Percentiles rank a stretch among this genome's conserved stretches.
Conservation (phyloP, 1,140 invertebrate genomes). For the Paramacrobiotus metropolitanus region DNA sequence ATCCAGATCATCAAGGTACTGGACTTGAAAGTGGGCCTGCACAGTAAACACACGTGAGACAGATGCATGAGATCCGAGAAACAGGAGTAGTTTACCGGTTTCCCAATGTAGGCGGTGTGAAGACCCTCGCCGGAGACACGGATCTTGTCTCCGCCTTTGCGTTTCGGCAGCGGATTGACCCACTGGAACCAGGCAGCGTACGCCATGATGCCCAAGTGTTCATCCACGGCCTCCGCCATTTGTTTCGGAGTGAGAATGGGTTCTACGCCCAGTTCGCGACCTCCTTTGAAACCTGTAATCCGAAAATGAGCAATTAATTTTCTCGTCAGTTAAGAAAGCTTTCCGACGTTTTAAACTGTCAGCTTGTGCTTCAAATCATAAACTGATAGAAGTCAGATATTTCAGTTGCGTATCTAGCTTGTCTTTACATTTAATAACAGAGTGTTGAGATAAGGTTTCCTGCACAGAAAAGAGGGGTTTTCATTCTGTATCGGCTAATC, state of each 20-base stretch:
- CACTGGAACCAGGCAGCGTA: slow-evolving; percentile 71
- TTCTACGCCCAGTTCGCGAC: slow-evolving; percentile 46
- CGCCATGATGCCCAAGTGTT: slow-evolving; percentile 85
- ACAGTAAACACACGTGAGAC: slow-evolving; percentile 11
- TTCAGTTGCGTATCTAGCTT: no score
- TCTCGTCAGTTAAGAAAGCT: no score
- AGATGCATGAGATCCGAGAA: no score
- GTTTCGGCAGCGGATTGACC: slow-evolving; percentile 35
- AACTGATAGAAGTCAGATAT: no score
- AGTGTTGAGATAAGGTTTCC: no score
- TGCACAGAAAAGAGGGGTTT: no score
- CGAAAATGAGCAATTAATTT: background rate
- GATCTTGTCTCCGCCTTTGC: slow-evolving; percentile 8
- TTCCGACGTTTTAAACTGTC: no score
- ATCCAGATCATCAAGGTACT: slow-evolving; percentile 49
- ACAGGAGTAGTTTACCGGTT: no score
- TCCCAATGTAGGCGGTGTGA: slow-evolving; percentile 12
- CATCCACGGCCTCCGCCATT: slow-evolving; percentile 73
- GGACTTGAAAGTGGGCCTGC: slow-evolving; percentile 54
- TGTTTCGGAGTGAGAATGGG: slow-evolving; percentile 71
- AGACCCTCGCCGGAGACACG: slow-evolving; percentile 13
- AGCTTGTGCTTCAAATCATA: no score
- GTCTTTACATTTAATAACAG: no score
- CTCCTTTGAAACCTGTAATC: slow-evolving; percentile 30
- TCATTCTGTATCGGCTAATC: no score